phyloP scores from a whole-genome alignment of 2,888 invertebrate species.

The Oscheius sp. region DNA sequence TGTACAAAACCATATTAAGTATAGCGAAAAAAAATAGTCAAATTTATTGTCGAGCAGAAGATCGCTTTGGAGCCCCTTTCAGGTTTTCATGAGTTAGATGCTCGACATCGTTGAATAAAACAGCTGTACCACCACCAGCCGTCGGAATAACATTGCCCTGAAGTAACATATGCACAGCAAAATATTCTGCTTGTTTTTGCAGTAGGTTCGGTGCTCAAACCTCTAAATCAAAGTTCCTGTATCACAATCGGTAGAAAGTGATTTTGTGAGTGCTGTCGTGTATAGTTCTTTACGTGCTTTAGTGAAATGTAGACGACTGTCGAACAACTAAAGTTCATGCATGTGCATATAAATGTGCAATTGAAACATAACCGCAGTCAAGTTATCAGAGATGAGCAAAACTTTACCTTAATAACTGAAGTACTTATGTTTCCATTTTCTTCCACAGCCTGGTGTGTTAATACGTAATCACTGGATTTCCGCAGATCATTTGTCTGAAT shows the following conservation, averaged over 20 bases:
- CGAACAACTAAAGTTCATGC: not conserved
- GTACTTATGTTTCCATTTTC: conserved; percentile 92
- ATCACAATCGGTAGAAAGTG: not conserved
- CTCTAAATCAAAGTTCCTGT: conserved; percentile 13
- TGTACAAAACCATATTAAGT: not conserved
- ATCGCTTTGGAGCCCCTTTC: not conserved
- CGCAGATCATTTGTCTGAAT: conserved; percentile 79
- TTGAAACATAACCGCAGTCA: not conserved
- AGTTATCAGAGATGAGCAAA: not conserved
- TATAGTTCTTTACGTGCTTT: not conserved
- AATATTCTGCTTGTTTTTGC: not conserved
- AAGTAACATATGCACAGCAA: conserved; percentile 29
- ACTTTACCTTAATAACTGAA: conserved; percentile 82
- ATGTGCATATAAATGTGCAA: not conserved
- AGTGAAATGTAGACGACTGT: conserved; percentile 1
- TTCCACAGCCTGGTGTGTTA: conserved; percentile 90
- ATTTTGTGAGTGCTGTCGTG: not conserved
- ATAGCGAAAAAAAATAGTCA: not conserved
- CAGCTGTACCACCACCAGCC: conserved; percentile 90
- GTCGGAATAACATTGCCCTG: conserved; percentile 91
- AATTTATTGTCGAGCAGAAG: not conserved
- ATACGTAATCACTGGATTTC: conserved; percentile 84
- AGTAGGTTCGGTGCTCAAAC: not conserved
- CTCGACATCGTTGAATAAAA: conserved; percentile 93
- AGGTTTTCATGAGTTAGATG: conserved; percentile 53